Evolutionary conservation across 2,797 vertebrate species (phyloP).

Genomic region (Mycteria americana): DNA sequence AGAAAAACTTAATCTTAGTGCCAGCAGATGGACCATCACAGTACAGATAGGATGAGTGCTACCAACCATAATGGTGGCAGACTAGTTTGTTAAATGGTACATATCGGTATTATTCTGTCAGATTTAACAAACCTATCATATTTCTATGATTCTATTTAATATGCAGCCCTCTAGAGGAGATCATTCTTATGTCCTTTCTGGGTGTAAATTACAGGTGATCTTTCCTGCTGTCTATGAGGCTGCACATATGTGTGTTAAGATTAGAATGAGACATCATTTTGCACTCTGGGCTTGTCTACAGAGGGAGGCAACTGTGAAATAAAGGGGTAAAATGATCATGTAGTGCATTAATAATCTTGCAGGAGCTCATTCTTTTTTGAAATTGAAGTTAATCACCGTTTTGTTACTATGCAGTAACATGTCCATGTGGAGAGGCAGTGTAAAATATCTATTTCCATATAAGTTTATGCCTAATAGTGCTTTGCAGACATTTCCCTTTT

Average conservation of each 20-base stretch:
- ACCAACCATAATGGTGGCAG: neutral
- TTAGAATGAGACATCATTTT: neutral
- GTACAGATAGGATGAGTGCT: neutral
- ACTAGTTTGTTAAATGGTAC: neutral
- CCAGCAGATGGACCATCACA: neutral
- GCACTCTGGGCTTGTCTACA: neutral
- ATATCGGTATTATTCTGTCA: neutral
- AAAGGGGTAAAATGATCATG: neutral
- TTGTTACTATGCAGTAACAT: neutral
- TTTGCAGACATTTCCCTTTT: neutral
- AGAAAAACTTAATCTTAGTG: neutral
- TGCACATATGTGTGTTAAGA: neutral
- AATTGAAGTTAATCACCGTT: neutral
- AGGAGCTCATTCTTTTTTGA: neutral
- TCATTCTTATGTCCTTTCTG: constrained; percentile 1
- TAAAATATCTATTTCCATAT: neutral
- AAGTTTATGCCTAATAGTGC: neutral
- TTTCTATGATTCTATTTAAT: neutral
- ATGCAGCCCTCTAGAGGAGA: neutral
- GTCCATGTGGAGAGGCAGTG: neutral
- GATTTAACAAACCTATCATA: neutral
- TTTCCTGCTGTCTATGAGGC: neutral
- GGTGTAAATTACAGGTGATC: neutral
- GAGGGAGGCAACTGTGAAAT: neutral
- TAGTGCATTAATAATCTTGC: neutral